These are phyloP conservation scores for Pelagia noctiluca DNA, from an alignment of 30 jellyfish, hydroid and myxozoan genomes.

Conservation along the genomic window DNA sequence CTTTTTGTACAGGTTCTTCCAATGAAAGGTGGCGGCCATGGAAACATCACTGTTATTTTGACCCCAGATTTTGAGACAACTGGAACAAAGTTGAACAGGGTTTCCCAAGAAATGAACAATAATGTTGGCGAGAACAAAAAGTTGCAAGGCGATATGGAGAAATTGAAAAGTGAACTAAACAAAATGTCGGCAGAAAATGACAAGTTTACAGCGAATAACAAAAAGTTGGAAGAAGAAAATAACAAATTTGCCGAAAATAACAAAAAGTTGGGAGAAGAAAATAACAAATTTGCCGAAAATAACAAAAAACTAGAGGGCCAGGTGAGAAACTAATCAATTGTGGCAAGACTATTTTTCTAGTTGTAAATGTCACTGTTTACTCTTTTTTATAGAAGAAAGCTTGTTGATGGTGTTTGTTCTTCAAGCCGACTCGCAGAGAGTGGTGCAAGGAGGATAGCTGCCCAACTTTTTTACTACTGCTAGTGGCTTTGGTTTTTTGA, in stretches of 20 bases:
- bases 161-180: constrained; percentile 79
- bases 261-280: constrained; percentile 48
- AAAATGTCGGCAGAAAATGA: constrained; percentile 83
- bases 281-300: constrained; percentile 80
- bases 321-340: no score
- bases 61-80: constrained; percentile 93
- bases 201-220: constrained; percentile 80
- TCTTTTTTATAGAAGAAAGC: no score
- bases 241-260: constrained; percentile 63
- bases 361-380: no score
- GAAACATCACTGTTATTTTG: constrained; percentile 63
- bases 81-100: constrained; percentile 69
- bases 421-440: no score
- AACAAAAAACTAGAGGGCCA: constrained; percentile 80
- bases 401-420: no score
- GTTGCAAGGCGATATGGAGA: constrained; percentile 72
- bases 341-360: no score
- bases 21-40: constrained; percentile 84
- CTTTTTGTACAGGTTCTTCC: constrained; percentile 60
- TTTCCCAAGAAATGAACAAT: constrained; percentile 70
- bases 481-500: no score
- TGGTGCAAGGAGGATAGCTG: no score
- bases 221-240: constrained; percentile 86
- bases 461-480: no score
- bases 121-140: constrained; percentile 80